phyloP scores from a whole-genome alignment of 2,797 vertebrate genomes.

The Lagodon rhomboides region DNA sequence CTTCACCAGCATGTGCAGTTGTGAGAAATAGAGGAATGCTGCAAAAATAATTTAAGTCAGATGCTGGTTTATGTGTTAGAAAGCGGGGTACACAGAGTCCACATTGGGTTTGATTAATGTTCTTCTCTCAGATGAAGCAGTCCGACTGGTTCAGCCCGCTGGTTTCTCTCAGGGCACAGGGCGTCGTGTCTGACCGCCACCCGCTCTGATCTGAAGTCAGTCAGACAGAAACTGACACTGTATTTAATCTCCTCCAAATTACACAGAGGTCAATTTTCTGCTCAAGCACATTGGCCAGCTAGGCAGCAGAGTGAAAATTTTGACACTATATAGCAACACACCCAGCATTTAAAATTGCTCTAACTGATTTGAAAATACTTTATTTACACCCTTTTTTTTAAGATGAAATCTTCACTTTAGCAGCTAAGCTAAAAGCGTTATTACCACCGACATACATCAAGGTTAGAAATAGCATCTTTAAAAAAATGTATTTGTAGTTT shows the following conservation, averaged over 20 bases:
- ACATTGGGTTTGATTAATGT: neutral
- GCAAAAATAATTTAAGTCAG: neutral
- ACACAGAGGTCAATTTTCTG: neutral
- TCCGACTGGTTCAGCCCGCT: conserved; percentile 2
- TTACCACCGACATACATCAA: no score
- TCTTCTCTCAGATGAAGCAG: neutral
- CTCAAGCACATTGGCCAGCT: neutral
- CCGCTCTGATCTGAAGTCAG: neutral
- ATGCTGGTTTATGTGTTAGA: neutral
- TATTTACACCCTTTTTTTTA: no score
- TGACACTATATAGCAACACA: neutral
- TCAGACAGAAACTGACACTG: neutral
- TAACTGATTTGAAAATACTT: no score
- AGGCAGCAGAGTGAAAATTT: neutral
- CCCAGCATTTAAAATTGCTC: no score
- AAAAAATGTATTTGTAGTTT: no score
- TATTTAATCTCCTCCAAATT: neutral
- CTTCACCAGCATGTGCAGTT: neutral
- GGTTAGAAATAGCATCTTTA: no score
- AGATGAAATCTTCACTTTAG: no score
- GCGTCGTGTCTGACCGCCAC: neutral
- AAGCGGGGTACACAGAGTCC: neutral
- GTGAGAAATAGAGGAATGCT: no score
- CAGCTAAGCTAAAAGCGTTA: no score
- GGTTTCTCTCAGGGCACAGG: neutral